Percentiles rank a stretch among this genome's conserved stretches.
Conservation (phyloP, 2,113 vertebrate species). For the Baryphthengus martii region DNA sequence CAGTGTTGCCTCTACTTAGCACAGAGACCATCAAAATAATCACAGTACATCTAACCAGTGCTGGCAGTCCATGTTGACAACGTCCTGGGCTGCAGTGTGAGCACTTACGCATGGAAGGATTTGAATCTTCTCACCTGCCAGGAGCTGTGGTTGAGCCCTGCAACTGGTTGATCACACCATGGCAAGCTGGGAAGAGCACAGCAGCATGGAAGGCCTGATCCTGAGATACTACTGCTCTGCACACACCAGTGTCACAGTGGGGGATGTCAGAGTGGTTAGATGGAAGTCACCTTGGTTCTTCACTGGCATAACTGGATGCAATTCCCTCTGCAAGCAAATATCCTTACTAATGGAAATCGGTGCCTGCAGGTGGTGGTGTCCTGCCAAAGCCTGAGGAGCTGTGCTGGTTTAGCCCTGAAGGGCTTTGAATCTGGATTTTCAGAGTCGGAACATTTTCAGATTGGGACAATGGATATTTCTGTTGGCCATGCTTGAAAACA, state of each 20-base stretch:
- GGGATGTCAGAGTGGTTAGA: not conserved
- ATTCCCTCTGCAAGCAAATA: not conserved
- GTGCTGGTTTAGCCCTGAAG: not conserved
- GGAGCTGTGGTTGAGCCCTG: not conserved
- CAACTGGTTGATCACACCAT: not conserved
- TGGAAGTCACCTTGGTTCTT: not conserved
- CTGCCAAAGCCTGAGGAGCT: not conserved
- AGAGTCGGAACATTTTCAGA: not conserved
- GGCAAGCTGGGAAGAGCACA: not conserved
- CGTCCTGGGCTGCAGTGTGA: not conserved
- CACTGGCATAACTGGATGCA: not conserved
- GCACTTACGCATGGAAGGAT: not conserved
- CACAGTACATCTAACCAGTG: not conserved
- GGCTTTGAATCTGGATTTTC: not conserved
- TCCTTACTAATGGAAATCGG: not conserved
- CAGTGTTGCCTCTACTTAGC: not conserved
- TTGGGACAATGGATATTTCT: not conserved
- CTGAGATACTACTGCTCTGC: not conserved
- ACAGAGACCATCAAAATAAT: not conserved
- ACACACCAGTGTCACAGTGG: not conserved
- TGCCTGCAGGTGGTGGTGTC: not conserved
- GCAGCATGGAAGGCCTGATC: not conserved
- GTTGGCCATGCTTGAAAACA: rapidly evolving
- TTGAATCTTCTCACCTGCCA: not conserved
- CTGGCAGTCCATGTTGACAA: not conserved